These are phyloP conservation scores for Sphaerodactylus townsendi DNA, from an alignment of 2,113 vertebrate genomes.

Conservation along the genomic window DNA sequence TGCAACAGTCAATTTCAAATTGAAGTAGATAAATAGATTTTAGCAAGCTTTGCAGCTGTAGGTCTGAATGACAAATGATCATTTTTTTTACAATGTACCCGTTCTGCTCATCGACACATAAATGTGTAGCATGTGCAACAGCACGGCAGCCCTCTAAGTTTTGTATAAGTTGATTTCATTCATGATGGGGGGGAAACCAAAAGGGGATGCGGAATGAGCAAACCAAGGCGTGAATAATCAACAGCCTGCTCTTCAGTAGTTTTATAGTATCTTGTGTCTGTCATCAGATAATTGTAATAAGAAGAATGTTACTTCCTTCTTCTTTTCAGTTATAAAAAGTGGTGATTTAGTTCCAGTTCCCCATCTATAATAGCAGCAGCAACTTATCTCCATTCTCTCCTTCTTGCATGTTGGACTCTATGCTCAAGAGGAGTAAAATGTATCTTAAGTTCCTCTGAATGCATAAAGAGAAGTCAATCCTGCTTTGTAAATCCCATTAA, in stretches of 20 bases:
- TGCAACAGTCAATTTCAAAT: background rate
- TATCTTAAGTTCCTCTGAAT: background rate
- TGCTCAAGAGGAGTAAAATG: background rate
- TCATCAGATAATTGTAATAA: background rate
- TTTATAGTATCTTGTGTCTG: background rate
- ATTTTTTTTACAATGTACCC: background rate
- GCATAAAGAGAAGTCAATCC: background rate
- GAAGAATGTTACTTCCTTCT: background rate
- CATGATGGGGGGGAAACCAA: background rate
- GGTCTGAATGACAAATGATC: background rate
- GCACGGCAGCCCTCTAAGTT: background rate
- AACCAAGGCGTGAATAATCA: background rate
- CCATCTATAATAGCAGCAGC: background rate
- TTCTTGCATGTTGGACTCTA: background rate
- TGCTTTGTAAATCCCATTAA: background rate
- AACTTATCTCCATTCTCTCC: background rate
- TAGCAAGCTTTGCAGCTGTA: background rate
- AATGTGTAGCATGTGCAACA: background rate
- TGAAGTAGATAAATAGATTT: background rate
- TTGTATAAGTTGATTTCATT: background rate
- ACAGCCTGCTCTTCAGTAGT: background rate
- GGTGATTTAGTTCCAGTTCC: background rate
- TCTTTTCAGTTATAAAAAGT: background rate
- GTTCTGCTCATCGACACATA: background rate
- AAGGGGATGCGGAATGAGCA: background rate